These are phyloP conservation scores for Melinaea marsaeus DNA, from an alignment of 2,888 invertebrate species.

Conservation along the genomic window DNA sequence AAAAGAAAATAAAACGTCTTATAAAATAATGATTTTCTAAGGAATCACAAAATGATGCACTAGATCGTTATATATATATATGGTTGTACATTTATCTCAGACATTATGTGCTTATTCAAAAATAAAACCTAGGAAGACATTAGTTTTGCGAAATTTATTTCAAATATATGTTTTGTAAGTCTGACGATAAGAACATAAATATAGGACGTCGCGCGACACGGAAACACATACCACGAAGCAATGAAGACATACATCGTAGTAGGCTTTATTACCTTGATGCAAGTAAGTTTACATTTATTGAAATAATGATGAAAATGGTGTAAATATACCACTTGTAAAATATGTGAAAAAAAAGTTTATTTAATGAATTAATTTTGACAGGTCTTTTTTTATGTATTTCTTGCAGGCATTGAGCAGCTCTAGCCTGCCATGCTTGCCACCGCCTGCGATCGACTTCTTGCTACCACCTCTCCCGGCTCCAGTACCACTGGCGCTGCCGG, in stretches of 20 bases:
- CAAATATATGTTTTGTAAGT: not conserved
- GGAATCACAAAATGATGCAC: too few species aligned
- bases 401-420: slow-evolving; percentile 33
- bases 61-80: too few species aligned
- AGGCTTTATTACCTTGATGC: slow-evolving; percentile 28
- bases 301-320: not conserved
- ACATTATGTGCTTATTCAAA: not conserved
- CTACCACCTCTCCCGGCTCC: slow-evolving; percentile 21
- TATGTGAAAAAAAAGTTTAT: slow-evolving; percentile 1
- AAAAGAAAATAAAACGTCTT: too few species aligned
- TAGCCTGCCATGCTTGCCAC: slow-evolving; percentile 32
- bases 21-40: too few species aligned
- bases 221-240: slow-evolving; percentile 7
- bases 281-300: slow-evolving; percentile 26
- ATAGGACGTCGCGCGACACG: slow-evolving; percentile 20
- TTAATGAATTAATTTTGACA: not conserved
- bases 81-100: too few species aligned
- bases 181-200: slow-evolving; percentile 13
- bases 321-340: not conserved
- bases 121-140: not conserved
- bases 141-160: not conserved
- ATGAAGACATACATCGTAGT: slow-evolving; percentile 26
- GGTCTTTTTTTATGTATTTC: not conserved
- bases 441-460: slow-evolving; percentile 40
- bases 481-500: slow-evolving; percentile 3